These are phyloP conservation scores for Oligia strigilis DNA, from an alignment of 2,888 invertebrate species.

Conservation along the genomic window DNA sequence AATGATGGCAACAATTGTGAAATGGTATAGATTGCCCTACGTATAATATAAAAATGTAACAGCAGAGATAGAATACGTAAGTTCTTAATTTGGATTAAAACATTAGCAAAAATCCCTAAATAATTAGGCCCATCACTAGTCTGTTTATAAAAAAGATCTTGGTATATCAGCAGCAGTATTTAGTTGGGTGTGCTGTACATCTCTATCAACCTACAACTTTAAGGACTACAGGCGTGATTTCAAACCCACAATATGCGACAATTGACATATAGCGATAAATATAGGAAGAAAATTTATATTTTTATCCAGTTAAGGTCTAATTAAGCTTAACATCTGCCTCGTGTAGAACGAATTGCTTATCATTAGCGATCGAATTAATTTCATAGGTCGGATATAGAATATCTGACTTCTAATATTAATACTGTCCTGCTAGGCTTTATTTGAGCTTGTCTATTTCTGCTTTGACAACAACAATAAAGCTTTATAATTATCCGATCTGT, in stretches of 20 bases:
- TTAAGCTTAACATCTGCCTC: background rate
- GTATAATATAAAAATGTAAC: background rate
- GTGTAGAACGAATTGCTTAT: background rate
- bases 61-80: background rate
- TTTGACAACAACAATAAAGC: background rate
- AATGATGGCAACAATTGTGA: background rate
- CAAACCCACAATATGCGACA: background rate
- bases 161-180: background rate
- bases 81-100: background rate
- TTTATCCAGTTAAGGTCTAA: background rate
- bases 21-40: background rate
- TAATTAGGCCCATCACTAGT: too few relatives aligned
- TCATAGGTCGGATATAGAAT: background rate
- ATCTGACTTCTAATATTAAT: background rate
- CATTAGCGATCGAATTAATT: background rate
- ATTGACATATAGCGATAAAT: background rate
- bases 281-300: background rate
- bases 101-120: background rate
- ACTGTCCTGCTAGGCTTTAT: background rate
- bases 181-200: background rate
- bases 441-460: background rate
- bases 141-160: background rate
- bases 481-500: background rate
- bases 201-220: background rate
- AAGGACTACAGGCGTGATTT: background rate